Evolutionary conservation across 1,140 invertebrate genomes (phyloP).

Genomic region (Drosophila virilis): DNA sequence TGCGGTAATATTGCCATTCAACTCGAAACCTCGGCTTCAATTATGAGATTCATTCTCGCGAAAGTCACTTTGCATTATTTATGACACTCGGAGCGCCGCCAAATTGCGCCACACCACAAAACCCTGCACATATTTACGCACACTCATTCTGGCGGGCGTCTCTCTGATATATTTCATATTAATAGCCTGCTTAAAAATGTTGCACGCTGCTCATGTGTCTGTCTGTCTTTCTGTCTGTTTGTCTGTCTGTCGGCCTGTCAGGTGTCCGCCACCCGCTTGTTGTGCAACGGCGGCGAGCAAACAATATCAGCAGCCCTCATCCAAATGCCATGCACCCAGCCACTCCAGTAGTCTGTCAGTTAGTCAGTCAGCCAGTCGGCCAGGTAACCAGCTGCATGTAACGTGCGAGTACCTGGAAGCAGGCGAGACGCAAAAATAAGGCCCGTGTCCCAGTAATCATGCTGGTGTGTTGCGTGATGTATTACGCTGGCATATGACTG

Average conservation of each 20-base stretch:
- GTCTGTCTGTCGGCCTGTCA: slow-evolving; percentile 18
- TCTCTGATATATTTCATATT: slow-evolving; percentile 63
- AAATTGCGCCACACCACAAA: slow-evolving; percentile 34
- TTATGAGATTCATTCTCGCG: slow-evolving; percentile 38
- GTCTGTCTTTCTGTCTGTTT: slow-evolving; percentile 16
- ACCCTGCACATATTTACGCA: not conserved
- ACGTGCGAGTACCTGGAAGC: slow-evolving; percentile 12
- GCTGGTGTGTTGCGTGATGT: slow-evolving; percentile 67
- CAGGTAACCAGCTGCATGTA: slow-evolving; percentile 15
- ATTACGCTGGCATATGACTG: slow-evolving; percentile 77
- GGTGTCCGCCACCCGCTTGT: slow-evolving; percentile 32
- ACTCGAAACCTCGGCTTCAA: slow-evolving; percentile 26
- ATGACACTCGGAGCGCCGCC: slow-evolving; percentile 33
- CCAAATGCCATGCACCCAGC: slow-evolving; percentile 35
- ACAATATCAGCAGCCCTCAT: slow-evolving; percentile 29
- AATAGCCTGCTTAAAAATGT: slow-evolving; percentile 75
- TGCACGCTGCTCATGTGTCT: slow-evolving; percentile 32
- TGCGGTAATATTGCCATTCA: slow-evolving; percentile 4
- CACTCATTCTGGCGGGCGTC: slow-evolving; percentile 11
- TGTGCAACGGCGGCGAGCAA: slow-evolving; percentile 33
- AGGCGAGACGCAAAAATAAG: slow-evolving; percentile 53
- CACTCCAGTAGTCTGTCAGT: slow-evolving; percentile 32
- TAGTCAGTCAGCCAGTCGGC: slow-evolving; percentile 25
- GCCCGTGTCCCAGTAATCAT: slow-evolving; percentile 57
- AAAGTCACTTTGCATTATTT: slow-evolving; percentile 62